Base-by-base conservation (phyloP, 2,888 invertebrate species). In the Venusia cambrica region DNA sequence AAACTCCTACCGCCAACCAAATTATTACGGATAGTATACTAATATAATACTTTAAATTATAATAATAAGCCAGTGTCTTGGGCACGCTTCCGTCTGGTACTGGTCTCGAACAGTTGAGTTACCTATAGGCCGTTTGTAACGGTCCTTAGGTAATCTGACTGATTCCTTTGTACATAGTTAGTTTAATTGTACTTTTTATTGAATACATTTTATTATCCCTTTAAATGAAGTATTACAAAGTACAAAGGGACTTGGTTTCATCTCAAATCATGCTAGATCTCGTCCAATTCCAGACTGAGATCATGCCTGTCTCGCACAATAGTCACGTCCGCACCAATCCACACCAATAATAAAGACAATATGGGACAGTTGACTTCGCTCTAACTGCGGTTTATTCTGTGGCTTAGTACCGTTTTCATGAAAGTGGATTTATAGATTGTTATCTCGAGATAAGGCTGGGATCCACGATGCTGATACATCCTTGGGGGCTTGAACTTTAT, bases 251-350 rank as follows among this genome's bases (percentile, higher is more conserved):
- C 4, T 13, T 22, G 13, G 12, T 7, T 22, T 22, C 13, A 50
- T 54, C 48, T 29, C 25, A 27, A 52, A 56, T 39, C 40, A 47
- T 35, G 35, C 51, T 51, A 35, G 34, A 38, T 55, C 51, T 57
- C 60, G 57, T 57, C 55, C 55, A 50, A 62, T 66, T 62, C 55
- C 39, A 54, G 38, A 54, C 61, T 72, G 74, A 75, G 68, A 62
- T 77, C 72, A 71, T 57, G 56, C 62, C 63, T 66, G 70, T 71
- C 66, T 54, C 62, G 43, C 51, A 60, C 75, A 79, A 80, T 79
- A 76, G 78, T 73, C 75, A 79, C 80, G 77, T 77, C 77, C 73
- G 60, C 51, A 38, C 55, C 55, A 54, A 45, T 65, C 63, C 58
- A 63, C 70, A 57, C 46, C 48, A 55, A 51, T 54, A 48, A 44